These are phyloP conservation scores for Cydia pomonella DNA, from an alignment of 1,140 invertebrate genomes.

Conservation along the genomic window DNA sequence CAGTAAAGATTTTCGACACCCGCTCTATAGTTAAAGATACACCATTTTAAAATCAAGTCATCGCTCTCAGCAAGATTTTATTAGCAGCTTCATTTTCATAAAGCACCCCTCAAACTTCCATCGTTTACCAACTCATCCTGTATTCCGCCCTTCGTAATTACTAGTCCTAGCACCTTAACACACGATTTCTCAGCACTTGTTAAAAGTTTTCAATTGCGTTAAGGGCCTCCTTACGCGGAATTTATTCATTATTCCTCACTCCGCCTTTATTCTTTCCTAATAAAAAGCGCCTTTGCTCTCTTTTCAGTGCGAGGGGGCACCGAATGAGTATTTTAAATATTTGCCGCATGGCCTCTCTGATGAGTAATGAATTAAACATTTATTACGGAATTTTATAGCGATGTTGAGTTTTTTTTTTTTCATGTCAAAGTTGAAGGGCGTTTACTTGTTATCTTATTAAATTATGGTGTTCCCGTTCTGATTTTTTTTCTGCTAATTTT, in stretches of 20 bases:
- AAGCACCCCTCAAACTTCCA: constrained; percentile 41
- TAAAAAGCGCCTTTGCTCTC: constrained; percentile 74
- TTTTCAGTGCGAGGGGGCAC: constrained; percentile 58
- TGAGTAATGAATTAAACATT: constrained; percentile 76
- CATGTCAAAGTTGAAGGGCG: constrained; percentile 21
- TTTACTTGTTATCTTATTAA: constrained; percentile 30
- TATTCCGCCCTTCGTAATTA: constrained; percentile 73
- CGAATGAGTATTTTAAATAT: constrained; percentile 74
- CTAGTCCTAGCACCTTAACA: constrained; percentile 75
- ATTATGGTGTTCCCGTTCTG: not conserved
- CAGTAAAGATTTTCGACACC: no score
- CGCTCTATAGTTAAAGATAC: no score
- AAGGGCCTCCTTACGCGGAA: constrained; percentile 69
- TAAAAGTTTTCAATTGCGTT: constrained; percentile 81
- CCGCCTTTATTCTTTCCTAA: constrained; percentile 65
- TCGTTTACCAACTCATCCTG: constrained; percentile 69
- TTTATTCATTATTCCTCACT: constrained; percentile 77
- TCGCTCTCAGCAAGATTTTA: constrained; percentile 52
- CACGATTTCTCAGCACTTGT: constrained; percentile 79
- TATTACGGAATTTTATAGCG: constrained; percentile 60
- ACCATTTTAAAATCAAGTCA: constrained; percentile 5
- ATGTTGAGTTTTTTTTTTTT: constrained; percentile 52
- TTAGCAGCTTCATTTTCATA: constrained; percentile 73
- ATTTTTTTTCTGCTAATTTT: not conserved
- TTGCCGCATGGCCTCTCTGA: constrained; percentile 70